Conservation (phyloP, 2,797 vertebrate species). For the Acrossocheilus fasciatus region DNA sequence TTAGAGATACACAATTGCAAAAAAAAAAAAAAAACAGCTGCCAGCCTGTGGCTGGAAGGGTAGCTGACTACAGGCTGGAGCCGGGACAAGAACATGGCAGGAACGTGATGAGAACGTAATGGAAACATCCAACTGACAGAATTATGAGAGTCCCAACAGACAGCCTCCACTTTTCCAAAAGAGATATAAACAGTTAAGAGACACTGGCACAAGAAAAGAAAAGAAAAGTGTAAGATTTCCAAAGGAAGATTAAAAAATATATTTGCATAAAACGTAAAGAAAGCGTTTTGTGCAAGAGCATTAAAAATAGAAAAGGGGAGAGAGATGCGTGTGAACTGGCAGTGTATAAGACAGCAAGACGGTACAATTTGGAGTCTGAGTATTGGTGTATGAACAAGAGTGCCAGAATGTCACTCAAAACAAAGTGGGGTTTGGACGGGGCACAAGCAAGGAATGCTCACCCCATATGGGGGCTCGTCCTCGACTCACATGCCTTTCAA, state of each 20-base stretch:
- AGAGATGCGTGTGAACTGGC: slow-evolving; percentile 49
- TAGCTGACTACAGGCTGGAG: slow-evolving; percentile 60
- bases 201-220: slow-evolving; percentile 70
- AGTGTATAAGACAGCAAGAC: slow-evolving; percentile 55
- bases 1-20: slow-evolving; percentile 59
- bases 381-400: slow-evolving; percentile 72
- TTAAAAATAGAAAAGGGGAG: slow-evolving; percentile 66
- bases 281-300: not conserved
- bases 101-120: slow-evolving; percentile 65
- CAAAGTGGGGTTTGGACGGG: slow-evolving; percentile 81
- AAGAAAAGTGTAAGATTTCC: not conserved
- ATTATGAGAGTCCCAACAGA: slow-evolving; percentile 72
- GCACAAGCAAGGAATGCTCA: slow-evolving; percentile 73
- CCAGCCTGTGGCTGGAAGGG: slow-evolving; percentile 66
- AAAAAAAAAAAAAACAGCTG: slow-evolving; percentile 67
- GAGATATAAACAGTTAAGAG: slow-evolving; percentile 85
- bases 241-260: not conserved
- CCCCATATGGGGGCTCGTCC: slow-evolving; percentile 65
- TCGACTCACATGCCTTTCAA: slow-evolving; percentile 58
- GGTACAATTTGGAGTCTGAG: slow-evolving; percentile 78
- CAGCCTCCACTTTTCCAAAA: slow-evolving; percentile 77
- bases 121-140: slow-evolving; percentile 81
- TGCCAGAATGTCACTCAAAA: slow-evolving; percentile 86
- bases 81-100: slow-evolving; percentile 52
- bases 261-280: slow-evolving; percentile 9